Evolutionary conservation across 2,797 vertebrate species (phyloP).

Genomic region (Melanotaenia nigrans): DNA sequence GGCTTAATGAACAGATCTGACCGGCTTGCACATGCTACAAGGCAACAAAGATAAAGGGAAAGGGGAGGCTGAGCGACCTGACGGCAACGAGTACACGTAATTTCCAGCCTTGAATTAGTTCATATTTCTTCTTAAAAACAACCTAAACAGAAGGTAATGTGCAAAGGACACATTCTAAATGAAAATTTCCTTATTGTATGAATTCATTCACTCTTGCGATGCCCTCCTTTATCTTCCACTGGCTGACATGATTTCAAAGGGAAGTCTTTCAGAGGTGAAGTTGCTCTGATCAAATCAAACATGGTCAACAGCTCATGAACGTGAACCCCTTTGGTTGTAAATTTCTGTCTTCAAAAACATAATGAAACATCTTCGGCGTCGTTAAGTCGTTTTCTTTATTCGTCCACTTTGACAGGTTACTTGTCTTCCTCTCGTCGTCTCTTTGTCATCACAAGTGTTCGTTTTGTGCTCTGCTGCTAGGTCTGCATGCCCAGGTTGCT

Average conservation of each 20-base stretch:
- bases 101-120: slow-evolving; percentile 53
- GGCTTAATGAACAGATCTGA: slow-evolving; percentile 91
- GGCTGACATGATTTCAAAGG: slow-evolving; percentile 48
- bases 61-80: slow-evolving; percentile 24
- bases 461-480: slow-evolving; percentile 57
- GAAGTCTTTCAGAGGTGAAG: slow-evolving; percentile 38
- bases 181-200: slow-evolving; percentile 28
- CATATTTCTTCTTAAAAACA: slow-evolving; percentile 82
- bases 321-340: slow-evolving; percentile 6
- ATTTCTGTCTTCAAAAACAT: slow-evolving; percentile 17
- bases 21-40: slow-evolving; percentile 91
- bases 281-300: slow-evolving; percentile 36
- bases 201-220: slow-evolving; percentile 25
- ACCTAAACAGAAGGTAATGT: slow-evolving; percentile 93
- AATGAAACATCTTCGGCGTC: slow-evolving; percentile 35
- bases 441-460: slow-evolving; percentile 51
- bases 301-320: slow-evolving; percentile 21
- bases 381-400: slow-evolving; percentile 15
- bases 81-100: slow-evolving; percentile 36
- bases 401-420: background rate
- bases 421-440: slow-evolving; percentile 8
- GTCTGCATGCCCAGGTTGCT: slow-evolving; percentile 74
- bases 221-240: slow-evolving; percentile 46
- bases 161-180: slow-evolving; percentile 92
- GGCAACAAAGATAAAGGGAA: slow-evolving; percentile 91